Base-by-base conservation (phyloP, 2,113 vertebrate genomes). In the Cacatua alba region DNA sequence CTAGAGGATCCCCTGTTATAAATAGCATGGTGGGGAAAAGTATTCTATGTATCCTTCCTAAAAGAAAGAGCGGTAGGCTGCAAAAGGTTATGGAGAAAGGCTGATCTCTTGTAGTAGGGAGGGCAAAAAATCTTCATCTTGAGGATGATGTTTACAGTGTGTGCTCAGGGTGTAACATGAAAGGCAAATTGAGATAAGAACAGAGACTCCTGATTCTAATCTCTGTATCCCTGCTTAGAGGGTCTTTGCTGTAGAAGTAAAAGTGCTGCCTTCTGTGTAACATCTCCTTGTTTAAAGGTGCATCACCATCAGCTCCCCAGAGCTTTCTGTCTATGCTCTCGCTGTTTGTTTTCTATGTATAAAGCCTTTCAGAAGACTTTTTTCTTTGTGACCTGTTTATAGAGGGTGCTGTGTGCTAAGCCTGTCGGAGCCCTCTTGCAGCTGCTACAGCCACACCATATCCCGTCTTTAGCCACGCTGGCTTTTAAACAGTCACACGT, bases 111-210 rank as follows among this genome's bases (percentile, higher is more conserved):
- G 19, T 46, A 75, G 13, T 23, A 67, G 31, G 43, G 23, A 16
- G 72, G 65, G 35, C 77, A 72, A 90, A 74, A 71, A 39, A 17
- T 62, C 92, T 93, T 89, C 59, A 88, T 95, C 48, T 90, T 53
- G 82, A 83, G 71, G 63, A 65, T 93, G 82, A 90, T 85, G 53
- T 77, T 37, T 41, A 2, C 60, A 70, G 9, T 10, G 0, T 92
- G 41, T 86, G 88, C 57, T 82, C 55, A 24, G 69, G 64, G 43
- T 90, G 79, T 94, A 90, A 94, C 43, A 51, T 90, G 90, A 86
- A 93, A 93, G 76, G 35, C 80, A 82, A 94, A 86, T 35, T 75
- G 86, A 94, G 92, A 94, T 95, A 95, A 90, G 46, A 92, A 55
- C 43, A 77, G 79, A 93, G 86, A 76, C 57, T 88, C 69, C 60